Base-by-base conservation (phyloP, 2,113 vertebrate species). In the Noctilio leporinus region DNA sequence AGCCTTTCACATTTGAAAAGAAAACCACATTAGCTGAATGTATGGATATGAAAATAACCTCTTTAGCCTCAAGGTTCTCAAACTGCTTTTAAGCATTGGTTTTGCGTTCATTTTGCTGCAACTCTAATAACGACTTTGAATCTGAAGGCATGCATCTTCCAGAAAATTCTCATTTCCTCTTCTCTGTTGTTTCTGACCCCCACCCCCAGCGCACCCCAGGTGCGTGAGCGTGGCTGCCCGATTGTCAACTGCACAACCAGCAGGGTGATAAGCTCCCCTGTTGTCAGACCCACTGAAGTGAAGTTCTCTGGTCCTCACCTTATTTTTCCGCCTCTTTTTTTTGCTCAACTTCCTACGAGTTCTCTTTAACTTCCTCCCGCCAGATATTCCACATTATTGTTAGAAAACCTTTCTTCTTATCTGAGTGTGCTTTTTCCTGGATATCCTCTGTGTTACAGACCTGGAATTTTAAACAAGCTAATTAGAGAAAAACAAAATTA, bases 401-500 rank as follows among this genome's bases (percentile, higher is more conserved):
- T 35, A 62, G 20, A 8, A 84, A 77, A 20, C 43, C 15, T 78
- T 88, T 57, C 30, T 47, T 70, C 38, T 65, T 76, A 30, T 43
- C 45, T 64, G 20, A 73, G 26, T 40, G 11, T 43, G 35, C 16
- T 4, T 28, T 16, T 65, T 30, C 11, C 62, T n/a, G 62, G 33
- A 17, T 65, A 65, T 73, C 62, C 53, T 59, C 65, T 53, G 53
- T 47, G 17, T 69, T 33, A 78, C 24, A 78, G 40, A 86, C 33
- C n/a, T 24, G 81, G 84, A 81, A 72, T 40, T 62, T 62, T 80
- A 28, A 70, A 87, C 20, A 72, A 5, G 30, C 30, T 45, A 22
- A 81, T 53, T 40, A 86, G 40, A 40, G 72, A 78, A 77, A 87
- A 85, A 24, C 72, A 72, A 51, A 69, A n/a, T 45, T 28, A 53